These are phyloP conservation scores for Lanistes nyassanus DNA, from an alignment of 1,140 invertebrate genomes.

Conservation along the genomic window DNA sequence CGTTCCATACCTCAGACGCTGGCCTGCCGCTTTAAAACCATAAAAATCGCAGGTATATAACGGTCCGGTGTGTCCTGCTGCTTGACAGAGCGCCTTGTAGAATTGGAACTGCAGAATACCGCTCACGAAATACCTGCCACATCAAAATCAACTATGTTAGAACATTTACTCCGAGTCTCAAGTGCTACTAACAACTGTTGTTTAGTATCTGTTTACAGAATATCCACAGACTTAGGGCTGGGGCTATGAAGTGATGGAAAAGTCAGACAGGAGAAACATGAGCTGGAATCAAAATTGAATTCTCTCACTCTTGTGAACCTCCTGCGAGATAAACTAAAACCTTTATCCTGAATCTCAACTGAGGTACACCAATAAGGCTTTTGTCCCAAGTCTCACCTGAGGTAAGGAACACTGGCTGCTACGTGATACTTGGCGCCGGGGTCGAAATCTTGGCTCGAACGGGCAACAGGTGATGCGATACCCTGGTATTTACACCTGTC, in stretches of 20 bases:
- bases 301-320: no score
- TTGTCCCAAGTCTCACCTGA: constrained; percentile 42
- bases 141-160: no score
- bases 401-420: constrained; percentile 56
- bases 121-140: constrained; percentile 68
- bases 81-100: constrained; percentile 82
- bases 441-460: constrained; percentile 59
- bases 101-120: constrained; percentile 93
- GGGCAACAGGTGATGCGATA: constrained; percentile 51
- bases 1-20: constrained; percentile 37
- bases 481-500: constrained; percentile 61
- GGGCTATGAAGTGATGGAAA: no score
- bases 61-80: constrained; percentile 79
- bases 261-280: no score
- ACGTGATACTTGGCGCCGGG: constrained; percentile 64
- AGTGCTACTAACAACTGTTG: no score
- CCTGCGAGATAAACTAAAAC: no score
- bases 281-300: no score
- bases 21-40: constrained; percentile 79
- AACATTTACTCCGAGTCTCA: no score
- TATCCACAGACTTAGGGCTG: no score
- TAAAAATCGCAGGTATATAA: constrained; percentile 93
- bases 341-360: no score
- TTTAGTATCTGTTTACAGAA: no score
- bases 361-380: no score